These are phyloP conservation scores for Cephalopterus ornatus DNA, from an alignment of 2,113 vertebrate species.

Conservation along the genomic window DNA sequence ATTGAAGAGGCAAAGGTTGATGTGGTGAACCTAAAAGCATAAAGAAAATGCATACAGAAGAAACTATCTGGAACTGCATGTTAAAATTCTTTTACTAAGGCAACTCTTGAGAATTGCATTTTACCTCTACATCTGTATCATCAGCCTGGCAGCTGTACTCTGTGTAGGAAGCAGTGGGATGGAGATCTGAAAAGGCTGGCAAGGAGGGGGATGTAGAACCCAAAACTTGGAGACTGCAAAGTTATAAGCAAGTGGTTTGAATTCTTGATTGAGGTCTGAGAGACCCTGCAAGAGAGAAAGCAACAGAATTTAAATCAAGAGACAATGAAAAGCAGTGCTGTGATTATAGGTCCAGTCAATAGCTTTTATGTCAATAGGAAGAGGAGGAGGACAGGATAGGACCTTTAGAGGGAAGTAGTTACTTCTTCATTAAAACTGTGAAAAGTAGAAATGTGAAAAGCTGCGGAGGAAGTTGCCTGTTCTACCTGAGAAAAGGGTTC, in stretches of 20 bases:
- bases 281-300: background rate
- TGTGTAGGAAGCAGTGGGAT: slow-evolving; percentile 50
- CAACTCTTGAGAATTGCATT: background rate
- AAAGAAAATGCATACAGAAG: background rate
- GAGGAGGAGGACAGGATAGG: background rate
- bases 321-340: background rate
- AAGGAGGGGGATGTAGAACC: slow-evolving; percentile 5
- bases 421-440: background rate
- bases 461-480: background rate
- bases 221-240: background rate
- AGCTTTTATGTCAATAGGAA: background rate
- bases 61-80: background rate
- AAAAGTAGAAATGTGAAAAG: background rate
- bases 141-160: slow-evolving; percentile 35
- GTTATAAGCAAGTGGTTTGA: background rate
- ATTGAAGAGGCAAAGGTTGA: background rate
- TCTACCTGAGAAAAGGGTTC: background rate
- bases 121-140: slow-evolving; percentile 29
- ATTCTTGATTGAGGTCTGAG: background rate
- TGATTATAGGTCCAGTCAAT: background rate
- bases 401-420: background rate
- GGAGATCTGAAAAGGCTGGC: slow-evolving; percentile 14
- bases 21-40: background rate
- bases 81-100: background rate
- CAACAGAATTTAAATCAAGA: background rate